Evolutionary conservation across 2,113 vertebrate genomes (phyloP).

Genomic region (Ictalurus punctatus): DNA sequence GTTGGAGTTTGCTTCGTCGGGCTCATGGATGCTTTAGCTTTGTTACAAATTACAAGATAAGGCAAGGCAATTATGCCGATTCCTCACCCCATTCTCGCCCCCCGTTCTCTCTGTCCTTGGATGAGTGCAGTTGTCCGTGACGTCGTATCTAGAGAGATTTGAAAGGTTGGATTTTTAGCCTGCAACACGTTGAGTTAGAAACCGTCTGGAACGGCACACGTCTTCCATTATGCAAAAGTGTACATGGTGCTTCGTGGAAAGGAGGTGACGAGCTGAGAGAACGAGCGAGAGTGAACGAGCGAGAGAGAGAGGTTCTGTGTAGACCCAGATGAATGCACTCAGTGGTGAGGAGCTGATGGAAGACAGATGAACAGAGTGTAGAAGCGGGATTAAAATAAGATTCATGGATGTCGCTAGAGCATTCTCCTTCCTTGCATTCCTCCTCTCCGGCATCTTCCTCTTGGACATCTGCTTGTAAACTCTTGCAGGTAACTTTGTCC

Average conservation of each 20-base stretch:
- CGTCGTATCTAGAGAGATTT: constrained; percentile 51
- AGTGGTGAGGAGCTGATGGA: constrained; percentile 3
- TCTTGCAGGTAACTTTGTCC: constrained; percentile 64
- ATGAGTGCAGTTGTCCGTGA: constrained; percentile 24
- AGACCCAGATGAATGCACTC: background rate
- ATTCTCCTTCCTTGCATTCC: background rate
- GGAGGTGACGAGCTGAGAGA: background rate
- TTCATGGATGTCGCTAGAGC: background rate
- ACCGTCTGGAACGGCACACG: constrained; percentile 75
- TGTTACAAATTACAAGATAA: constrained; percentile 60
- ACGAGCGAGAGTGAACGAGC: background rate
- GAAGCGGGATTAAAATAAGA: constrained; percentile 29
- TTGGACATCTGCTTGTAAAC: constrained; percentile 63
- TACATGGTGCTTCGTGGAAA: constrained; percentile 57
- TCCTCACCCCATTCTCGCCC: background rate
- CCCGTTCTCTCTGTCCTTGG: background rate
- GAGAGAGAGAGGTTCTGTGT: background rate
- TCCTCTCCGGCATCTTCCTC: constrained; percentile 43
- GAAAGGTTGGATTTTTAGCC: constrained; percentile 46
- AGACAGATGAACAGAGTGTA: background rate
- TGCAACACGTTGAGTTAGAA: constrained; percentile 74
- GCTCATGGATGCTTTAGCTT: constrained; percentile 46
- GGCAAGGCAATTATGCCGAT: constrained; percentile 43
- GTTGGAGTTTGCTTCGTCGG: constrained; percentile 46
- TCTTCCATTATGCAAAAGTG: constrained; percentile 80